A percentile compares a stretch with the other conserved stretches of the same genome.
These are phyloP conservation scores for Heterohyrax brucei DNA, from an alignment of 2,797 vertebrate genomes.

Conservation along the genomic window DNA sequence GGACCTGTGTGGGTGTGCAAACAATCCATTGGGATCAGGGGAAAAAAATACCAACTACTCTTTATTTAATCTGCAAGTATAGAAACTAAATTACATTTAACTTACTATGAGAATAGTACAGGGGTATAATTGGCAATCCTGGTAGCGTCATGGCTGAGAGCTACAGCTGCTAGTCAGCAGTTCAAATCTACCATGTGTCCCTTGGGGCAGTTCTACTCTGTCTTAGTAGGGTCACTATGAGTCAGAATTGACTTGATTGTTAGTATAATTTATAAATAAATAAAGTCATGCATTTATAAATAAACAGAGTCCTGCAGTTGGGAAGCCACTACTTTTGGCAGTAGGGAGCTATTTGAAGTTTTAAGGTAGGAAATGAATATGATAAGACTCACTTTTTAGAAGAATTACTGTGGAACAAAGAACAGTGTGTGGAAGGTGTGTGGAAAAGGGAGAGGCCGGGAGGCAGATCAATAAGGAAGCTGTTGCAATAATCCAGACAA, in stretches of 20 bases:
- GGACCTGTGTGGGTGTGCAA: rapidly evolving
- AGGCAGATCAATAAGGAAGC: not conserved
- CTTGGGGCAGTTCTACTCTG: no score
- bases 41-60: not conserved
- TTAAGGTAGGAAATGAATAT: not conserved
- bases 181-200: no score
- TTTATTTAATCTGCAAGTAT: conserved; percentile 29
- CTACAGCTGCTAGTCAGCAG: no score
- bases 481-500: not conserved
- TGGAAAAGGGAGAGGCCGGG: not conserved
- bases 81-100: conserved; percentile 29
- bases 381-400: not conserved
- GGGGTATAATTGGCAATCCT: not conserved
- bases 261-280: conserved; percentile 37
- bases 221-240: no score
- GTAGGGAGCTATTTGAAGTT: not conserved
- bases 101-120: not conserved
- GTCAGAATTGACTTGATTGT: no score
- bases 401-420: not conserved
- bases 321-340: not conserved
- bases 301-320: not conserved
- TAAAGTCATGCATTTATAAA: not conserved
- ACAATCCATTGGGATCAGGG: not conserved
- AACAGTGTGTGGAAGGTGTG: rapidly evolving
- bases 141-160: no score